Percentiles rank a stretch among this genome's conserved stretches.
phyloP scores from a whole-genome alignment of 2,113 vertebrate species.

The Platichthys stellatus region DNA sequence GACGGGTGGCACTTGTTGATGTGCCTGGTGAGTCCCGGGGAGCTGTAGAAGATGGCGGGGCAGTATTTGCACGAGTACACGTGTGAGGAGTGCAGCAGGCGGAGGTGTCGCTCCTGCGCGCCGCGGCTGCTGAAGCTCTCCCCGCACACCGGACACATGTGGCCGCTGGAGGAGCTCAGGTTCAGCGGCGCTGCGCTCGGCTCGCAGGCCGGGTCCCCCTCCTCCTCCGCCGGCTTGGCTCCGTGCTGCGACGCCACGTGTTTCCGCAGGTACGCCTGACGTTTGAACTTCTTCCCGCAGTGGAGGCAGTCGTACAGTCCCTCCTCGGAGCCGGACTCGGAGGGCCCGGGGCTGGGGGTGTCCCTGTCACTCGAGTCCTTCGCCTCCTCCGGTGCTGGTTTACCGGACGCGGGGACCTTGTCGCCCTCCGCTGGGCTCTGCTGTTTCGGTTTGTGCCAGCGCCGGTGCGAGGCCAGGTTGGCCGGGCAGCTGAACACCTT shows the following conservation, averaged over 20 bases:
- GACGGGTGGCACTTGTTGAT: conserved; percentile 97
- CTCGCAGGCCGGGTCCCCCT: conserved; percentile 14
- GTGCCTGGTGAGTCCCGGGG: conserved; percentile 93
- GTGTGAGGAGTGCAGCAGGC: conserved; percentile 90
- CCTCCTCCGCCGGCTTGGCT: conserved; percentile 26
- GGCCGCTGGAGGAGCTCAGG: conserved; percentile 79
- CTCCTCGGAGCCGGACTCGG: conserved; percentile 88
- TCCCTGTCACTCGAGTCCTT: conserved; percentile 84
- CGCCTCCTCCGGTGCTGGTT: conserved; percentile 42
- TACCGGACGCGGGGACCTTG: conserved; percentile 49
- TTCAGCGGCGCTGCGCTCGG: conserved; percentile 77
- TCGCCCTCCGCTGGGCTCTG: conserved; percentile 58
- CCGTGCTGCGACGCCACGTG: conserved; percentile 86
- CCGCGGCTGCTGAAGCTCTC: conserved; percentile 88
- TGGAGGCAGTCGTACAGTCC: conserved; percentile 88
- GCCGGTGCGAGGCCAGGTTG: conserved; percentile 93
- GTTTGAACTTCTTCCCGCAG: conserved; percentile 90
- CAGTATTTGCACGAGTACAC: conserved; percentile 94
- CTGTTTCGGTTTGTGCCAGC: conserved; percentile 93
- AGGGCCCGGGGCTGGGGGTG: conserved; percentile 86
- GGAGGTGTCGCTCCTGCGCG: conserved; percentile 90
- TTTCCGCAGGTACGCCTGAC: conserved; percentile 89
- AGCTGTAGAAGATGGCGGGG: conserved; percentile 93
- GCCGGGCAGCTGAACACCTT: conserved; percentile 96
- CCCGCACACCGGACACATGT: conserved; percentile 90